These are phyloP conservation scores for Orchesella cincta DNA, from an alignment of 1,140 invertebrate genomes.

Conservation along the genomic window DNA sequence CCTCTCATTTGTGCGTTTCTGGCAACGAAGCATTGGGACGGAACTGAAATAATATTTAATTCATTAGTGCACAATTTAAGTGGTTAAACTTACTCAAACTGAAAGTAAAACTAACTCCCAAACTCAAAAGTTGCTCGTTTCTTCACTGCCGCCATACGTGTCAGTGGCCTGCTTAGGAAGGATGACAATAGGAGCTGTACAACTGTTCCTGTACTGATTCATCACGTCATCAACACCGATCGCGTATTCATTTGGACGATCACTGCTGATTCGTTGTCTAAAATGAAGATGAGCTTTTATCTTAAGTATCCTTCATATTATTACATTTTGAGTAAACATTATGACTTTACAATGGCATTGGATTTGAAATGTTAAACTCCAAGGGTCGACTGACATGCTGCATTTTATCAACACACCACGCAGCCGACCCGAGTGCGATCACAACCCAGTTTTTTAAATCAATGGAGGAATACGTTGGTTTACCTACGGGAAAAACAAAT, in stretches of 20 bases:
- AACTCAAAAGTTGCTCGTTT: conserved; percentile 77
- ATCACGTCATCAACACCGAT: background rate
- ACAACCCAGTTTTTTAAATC: conserved; percentile 54
- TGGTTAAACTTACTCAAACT: background rate
- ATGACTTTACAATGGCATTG: background rate
- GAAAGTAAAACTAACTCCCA: conserved; percentile 36
- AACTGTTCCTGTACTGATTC: background rate
- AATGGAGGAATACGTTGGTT: background rate
- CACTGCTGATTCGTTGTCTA: background rate
- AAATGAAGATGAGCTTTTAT: background rate
- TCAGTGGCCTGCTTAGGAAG: conserved; percentile 80
- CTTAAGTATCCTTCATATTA: background rate
- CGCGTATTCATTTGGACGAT: background rate
- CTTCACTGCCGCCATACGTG: conserved; percentile 85
- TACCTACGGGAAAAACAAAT: background rate
- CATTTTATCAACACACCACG: conserved; percentile 58
- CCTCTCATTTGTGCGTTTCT: background rate
- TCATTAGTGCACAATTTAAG: background rate
- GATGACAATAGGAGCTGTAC: conserved; percentile 58
- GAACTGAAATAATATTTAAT: conserved; percentile 35
- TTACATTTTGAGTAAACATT: background rate
- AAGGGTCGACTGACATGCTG: background rate
- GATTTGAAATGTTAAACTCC: background rate
- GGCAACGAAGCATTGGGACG: conserved; percentile 36
- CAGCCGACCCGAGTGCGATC: conserved; percentile 51